These are phyloP conservation scores for Hypsibius dujardini DNA, from an alignment of 1,140 invertebrate species.

Conservation along the genomic window DNA sequence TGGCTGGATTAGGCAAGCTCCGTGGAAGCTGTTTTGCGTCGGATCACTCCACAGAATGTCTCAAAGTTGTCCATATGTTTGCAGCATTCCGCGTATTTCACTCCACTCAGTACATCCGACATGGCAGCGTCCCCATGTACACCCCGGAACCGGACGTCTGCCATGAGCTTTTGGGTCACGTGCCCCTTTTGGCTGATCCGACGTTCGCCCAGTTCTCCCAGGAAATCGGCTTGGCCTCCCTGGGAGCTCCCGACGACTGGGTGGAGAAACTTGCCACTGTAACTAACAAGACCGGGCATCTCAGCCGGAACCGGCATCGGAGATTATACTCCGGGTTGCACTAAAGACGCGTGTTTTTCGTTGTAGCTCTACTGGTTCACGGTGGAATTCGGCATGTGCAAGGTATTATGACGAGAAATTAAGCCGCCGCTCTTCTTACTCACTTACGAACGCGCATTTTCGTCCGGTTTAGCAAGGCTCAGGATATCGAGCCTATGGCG, in stretches of 20 bases:
- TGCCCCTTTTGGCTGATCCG: constrained; percentile 86
- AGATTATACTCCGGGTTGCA: too few relatives aligned
- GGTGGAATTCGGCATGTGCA: constrained; percentile 86
- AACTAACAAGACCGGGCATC: constrained; percentile 28
- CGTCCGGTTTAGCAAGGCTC: constrained; percentile 46
- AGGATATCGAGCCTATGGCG: constrained; percentile 80
- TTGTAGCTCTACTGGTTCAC: constrained; percentile 74
- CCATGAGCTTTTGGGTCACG: constrained; percentile 90
- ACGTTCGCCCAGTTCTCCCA: constrained; percentile 95
- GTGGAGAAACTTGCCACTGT: constrained; percentile 92
- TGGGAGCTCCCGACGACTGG: constrained; percentile 90
- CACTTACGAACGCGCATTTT: too few relatives aligned
- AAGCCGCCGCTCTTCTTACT: too few relatives aligned
- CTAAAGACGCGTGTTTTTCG: too few relatives aligned
- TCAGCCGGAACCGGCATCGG: too few relatives aligned
- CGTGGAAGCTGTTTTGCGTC: too few relatives aligned
- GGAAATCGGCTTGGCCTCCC: constrained; percentile 76
- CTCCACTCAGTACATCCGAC: constrained; percentile 95
- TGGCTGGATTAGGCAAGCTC: constrained; percentile 53
- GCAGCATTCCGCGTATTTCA: constrained; percentile 90
- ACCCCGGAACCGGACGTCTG: constrained; percentile 96
- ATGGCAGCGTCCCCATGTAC: constrained; percentile 78
- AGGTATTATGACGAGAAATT: constrained; percentile 24
- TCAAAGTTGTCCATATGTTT: too few relatives aligned
- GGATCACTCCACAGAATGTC: too few relatives aligned